Base-by-base conservation (phyloP, 2,888 invertebrate genomes). In the Polyploca ridens region DNA sequence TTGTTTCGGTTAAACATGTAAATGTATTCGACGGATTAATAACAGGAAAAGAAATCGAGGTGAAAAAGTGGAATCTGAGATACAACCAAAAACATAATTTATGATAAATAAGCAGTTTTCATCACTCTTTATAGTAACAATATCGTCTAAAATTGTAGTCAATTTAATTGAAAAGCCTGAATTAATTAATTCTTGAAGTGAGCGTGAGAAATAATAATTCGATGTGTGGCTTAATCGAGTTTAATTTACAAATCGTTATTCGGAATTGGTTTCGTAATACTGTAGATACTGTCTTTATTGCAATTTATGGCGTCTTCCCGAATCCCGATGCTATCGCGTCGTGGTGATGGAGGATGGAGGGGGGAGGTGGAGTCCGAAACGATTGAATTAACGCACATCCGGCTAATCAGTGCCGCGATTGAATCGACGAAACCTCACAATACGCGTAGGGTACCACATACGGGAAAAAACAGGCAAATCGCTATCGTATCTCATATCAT, bases 11-110 rank as follows among this genome's bases (percentile, higher is more conserved):
- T 70, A 65, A 41, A 72, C 64, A 78, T 80, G 71, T 68, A 75
- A 79, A 78, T 79, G 64, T 72, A 75, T 65, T 71, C 67, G 68
- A 68, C 68, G 68, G 44, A 70, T 75, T 74, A 83, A 78, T 72
- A 85, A 84, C 86, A 86, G 86, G 86, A 86, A 86, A 85, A 82
- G 78, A 82, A 82, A 84, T 82, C 80, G 76, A 79, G 74, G 77
- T 77, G 73, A 78, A 69, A 69, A 69, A 72, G 66, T 69, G 65
- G 66, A 69, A 68, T 73, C 75, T 76, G 72, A 72, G 62, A 67
- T 76, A 76, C 74, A 66, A 72, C 75, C 70, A 63, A 69, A 74
- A 71, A 69, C 66, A 65, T 72, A 71, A 72, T 69, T 71, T 69
- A 38, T 13, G 54, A n/a, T 8, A 35, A 61, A 63, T 57, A 68